Percentiles rank a stretch among this genome's conserved stretches.
phyloP scores from a whole-genome alignment of 2,113 vertebrate genomes.

The Gracilinanus agilis region DNA sequence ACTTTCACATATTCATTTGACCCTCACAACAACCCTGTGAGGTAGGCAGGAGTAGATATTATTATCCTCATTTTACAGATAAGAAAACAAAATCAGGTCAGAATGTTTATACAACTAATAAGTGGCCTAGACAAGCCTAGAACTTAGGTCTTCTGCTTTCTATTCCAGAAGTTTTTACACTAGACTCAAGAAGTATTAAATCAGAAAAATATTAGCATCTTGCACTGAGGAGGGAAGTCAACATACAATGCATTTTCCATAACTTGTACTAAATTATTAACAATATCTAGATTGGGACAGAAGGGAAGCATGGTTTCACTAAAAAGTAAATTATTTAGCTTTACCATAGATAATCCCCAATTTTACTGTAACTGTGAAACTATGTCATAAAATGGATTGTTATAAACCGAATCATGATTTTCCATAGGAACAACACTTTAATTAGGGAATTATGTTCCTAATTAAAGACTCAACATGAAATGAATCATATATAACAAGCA shows the following conservation, averaged over 20 bases:
- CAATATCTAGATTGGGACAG: not conserved
- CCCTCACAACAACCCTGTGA: not conserved
- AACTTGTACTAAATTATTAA: conserved; percentile 25
- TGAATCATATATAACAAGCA: not conserved
- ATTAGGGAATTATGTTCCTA: not conserved
- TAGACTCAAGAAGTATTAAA: not conserved
- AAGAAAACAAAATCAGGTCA: not conserved
- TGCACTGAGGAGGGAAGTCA: not conserved
- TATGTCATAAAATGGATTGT: not conserved
- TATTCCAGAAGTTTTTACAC: no score
- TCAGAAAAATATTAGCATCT: not conserved
- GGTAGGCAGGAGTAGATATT: not conserved
- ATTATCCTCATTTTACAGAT: not conserved
- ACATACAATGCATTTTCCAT: not conserved
- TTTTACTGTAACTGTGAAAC: conserved; percentile 21
- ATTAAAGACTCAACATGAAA: conserved; percentile 25
- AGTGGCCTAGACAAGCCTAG: not conserved
- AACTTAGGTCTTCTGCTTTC: not conserved
- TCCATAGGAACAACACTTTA: conserved; percentile 15
- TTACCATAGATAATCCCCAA: not conserved
- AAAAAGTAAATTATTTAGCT: conserved; percentile 32
- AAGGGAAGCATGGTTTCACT: conserved; percentile 8
- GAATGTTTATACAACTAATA: not conserved
- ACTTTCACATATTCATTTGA: not conserved
- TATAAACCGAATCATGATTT: not conserved